Conservation (phyloP, 2,888 invertebrate species). For the Abrostola triplasia region DNA sequence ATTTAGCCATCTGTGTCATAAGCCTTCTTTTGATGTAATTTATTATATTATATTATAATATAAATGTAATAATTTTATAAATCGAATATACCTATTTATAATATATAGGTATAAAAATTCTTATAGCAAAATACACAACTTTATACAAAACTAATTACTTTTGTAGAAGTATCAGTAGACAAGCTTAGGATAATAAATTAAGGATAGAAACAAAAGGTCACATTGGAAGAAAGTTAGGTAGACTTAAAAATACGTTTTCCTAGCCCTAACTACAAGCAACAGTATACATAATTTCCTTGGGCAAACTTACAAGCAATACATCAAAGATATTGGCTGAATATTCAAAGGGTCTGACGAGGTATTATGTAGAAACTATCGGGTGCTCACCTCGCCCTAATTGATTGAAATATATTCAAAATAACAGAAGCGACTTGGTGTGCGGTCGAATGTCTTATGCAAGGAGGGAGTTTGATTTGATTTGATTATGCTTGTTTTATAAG, state of each 20-base stretch:
- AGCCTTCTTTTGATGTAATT: too few relatives aligned
- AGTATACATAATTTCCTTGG: slow-evolving; percentile 38
- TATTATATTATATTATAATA: too few relatives aligned
- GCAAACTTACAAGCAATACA: slow-evolving; percentile 60
- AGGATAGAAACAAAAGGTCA: neutral
- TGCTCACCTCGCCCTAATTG: slow-evolving; percentile 77
- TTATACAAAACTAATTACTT: too few relatives aligned
- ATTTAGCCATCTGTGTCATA: too few relatives aligned
- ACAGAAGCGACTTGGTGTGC: slow-evolving; percentile 66
- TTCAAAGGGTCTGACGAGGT: slow-evolving; percentile 77
- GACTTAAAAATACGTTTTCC: neutral
- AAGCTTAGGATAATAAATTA: too few relatives aligned
- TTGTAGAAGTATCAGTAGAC: too few relatives aligned
- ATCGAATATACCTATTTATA: too few relatives aligned
- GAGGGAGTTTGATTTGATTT: slow-evolving; percentile 42
- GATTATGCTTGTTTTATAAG: slow-evolving; percentile 17
- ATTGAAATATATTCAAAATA: slow-evolving; percentile 83
- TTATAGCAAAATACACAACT: too few relatives aligned
- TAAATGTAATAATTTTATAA: too few relatives aligned
- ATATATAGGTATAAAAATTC: too few relatives aligned
- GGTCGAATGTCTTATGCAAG: slow-evolving; percentile 61
- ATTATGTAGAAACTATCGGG: slow-evolving; percentile 73
- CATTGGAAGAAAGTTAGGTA: neutral
- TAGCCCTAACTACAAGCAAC: slow-evolving; percentile 12
- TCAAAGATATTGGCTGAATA: slow-evolving; percentile 82